Evolutionary conservation across 2,113 vertebrate species (phyloP).

Genomic region (Apaloderma vittatum): DNA sequence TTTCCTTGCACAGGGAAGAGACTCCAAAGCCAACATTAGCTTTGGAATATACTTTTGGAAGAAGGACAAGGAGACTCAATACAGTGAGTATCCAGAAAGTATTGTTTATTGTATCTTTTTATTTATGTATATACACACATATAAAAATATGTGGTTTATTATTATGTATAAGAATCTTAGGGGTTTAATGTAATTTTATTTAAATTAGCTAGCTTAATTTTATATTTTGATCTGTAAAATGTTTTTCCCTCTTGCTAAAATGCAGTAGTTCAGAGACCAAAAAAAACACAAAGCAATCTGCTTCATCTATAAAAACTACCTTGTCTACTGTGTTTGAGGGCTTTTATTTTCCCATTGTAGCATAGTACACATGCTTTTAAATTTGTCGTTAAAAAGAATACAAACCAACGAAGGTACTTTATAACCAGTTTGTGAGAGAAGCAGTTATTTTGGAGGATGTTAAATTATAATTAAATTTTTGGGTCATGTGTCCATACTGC

Average conservation of each 20-base stretch:
- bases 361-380: background rate
- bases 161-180: background rate
- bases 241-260: background rate
- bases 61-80: constrained; percentile 90
- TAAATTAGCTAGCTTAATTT: background rate
- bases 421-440: background rate
- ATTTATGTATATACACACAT: background rate
- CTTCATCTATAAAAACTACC: background rate
- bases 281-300: background rate
- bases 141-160: background rate
- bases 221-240: background rate
- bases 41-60: constrained; percentile 94
- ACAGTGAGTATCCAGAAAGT: constrained; percentile 79
- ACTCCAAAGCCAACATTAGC: constrained; percentile 91
- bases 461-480: background rate
- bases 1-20: constrained; percentile 86
- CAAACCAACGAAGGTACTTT: background rate
- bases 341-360: background rate
- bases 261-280: background rate
- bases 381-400: background rate
- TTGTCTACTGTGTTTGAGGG: background rate
- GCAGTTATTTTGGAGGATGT: background rate
- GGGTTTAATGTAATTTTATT: background rate
- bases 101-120: background rate
- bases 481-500: fast-evolving